A percentile compares a stretch with the other conserved stretches of the same genome.
Evolutionary conservation across 2,113 vertebrate species (phyloP).

Genomic region (Miniopterus natalensis): DNA sequence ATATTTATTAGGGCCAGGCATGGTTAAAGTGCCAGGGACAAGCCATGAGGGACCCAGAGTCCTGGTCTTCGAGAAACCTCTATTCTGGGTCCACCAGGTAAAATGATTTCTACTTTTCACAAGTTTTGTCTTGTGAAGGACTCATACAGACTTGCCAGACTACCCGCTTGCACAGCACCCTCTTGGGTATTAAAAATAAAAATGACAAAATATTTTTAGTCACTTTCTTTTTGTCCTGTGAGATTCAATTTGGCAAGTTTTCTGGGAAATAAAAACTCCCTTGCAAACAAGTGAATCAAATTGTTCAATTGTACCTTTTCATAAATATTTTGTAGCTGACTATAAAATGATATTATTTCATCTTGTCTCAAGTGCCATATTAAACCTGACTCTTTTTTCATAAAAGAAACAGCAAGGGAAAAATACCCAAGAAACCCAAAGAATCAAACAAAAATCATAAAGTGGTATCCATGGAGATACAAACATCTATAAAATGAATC

Average conservation of each 20-base stretch:
- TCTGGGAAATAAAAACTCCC: background rate
- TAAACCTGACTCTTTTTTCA: constrained; percentile 42
- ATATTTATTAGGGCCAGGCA: background rate
- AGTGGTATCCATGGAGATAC: constrained; percentile 58
- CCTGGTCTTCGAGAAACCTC: background rate
- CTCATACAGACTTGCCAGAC: background rate
- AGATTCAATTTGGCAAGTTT: background rate
- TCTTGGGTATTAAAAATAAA: background rate
- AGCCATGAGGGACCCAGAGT: background rate
- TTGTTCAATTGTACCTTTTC: background rate
- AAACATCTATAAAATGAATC: constrained; percentile 75
- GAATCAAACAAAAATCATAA: constrained; percentile 50
- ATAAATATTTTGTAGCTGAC: background rate
- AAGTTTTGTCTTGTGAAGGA: background rate
- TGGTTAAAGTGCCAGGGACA: background rate
- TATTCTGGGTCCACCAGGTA: background rate
- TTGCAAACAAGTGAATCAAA: constrained; percentile 12
- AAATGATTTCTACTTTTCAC: background rate
- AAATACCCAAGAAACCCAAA: constrained; percentile 65
- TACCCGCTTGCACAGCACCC: background rate
- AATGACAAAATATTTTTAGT: background rate
- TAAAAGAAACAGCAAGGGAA: constrained; percentile 50
- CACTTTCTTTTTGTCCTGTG: constrained; percentile 15
- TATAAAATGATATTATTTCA: background rate
- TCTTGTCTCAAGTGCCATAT: background rate